Evolutionary conservation across 2,797 vertebrate genomes (phyloP).

Genomic region (Tympanoctomys barrerae): DNA sequence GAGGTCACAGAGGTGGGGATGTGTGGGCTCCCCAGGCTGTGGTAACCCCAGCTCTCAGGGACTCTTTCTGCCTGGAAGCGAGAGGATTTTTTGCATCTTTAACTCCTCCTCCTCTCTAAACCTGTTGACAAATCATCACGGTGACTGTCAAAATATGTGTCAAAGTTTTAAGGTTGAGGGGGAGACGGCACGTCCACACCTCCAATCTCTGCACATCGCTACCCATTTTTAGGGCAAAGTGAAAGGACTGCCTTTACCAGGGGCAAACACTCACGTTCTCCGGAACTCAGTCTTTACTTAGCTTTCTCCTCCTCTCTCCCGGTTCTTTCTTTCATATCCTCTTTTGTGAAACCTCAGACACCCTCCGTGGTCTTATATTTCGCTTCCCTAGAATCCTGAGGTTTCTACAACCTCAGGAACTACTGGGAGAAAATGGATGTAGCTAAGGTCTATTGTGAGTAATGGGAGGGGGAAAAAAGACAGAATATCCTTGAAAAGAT

Average conservation of each 20-base stretch:
- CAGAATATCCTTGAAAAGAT: background rate
- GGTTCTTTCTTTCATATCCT: background rate
- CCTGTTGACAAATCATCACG: background rate
- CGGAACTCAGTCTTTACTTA: background rate
- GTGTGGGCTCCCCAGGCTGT: too few species aligned
- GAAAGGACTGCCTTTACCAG: too few species aligned
- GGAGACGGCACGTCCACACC: too few species aligned
- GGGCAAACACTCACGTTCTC: too few species aligned
- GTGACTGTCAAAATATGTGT: background rate
- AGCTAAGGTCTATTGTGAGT: background rate
- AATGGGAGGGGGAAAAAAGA: background rate
- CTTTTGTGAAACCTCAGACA: background rate
- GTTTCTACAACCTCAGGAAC: background rate
- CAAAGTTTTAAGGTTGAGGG: background rate
- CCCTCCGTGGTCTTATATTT: background rate
- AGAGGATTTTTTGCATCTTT: background rate
- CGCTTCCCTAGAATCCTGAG: background rate
- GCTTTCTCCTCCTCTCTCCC: background rate
- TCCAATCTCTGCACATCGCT: too few species aligned
- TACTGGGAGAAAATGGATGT: background rate
- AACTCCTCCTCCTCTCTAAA: background rate
- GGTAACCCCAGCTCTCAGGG: background rate
- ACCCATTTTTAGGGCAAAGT: too few species aligned
- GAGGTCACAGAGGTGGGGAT: too few species aligned
- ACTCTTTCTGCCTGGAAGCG: background rate